Base-by-base conservation (phyloP, 2,113 vertebrate species). In the Rhipidura dahli region DNA sequence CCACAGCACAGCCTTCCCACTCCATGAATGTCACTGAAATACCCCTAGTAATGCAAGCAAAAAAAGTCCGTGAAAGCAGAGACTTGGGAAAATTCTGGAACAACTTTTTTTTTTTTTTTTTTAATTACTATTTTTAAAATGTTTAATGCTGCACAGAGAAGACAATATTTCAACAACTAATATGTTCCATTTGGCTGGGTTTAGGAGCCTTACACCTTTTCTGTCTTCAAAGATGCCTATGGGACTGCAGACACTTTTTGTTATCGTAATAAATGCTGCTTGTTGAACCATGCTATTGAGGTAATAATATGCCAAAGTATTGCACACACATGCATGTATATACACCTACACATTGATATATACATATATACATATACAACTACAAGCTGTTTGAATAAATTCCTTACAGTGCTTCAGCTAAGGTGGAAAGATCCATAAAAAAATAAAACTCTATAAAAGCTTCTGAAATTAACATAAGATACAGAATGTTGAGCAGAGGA, bases 401-500 rank as follows among this genome's bases (percentile, higher is more conserved):
- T 80, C 63, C 26, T 91, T 37, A 49, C 6, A 44, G 31, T 7
- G 20, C 35, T 85, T 59, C 45, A 20, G 35, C 40, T 70, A 59
- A 77, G 28, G 18, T 44, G 13, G 54, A 85, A 88, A 88, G 51
- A 66, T 23, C 33, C 19, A 80, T 76, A 40, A 88, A 87, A 87
- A 87, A 71, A 71, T 15, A 40, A 63, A 91, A 72, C 44, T 50
- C 27, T 33, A 50, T 66, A 91, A 83, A 93, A 83, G 66, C n/a
- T 81, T 70, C 61, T 90, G 71, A 89, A 94, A 83, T 70, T 71
- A 93, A 73, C 59, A 40, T 81, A 77, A 80, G 87, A 83, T 80
- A 95, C 51, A 88, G 47, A 83, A 94, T 66, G 24, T 28, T 90
- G 68, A 96, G 82, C 71, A 86, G 59, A 83, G n/a, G 31, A 87